A percentile compares a stretch with the other conserved stretches of the same genome.
Conservation (phyloP, 2,797 vertebrate genomes). For the Poecilia picta region DNA sequence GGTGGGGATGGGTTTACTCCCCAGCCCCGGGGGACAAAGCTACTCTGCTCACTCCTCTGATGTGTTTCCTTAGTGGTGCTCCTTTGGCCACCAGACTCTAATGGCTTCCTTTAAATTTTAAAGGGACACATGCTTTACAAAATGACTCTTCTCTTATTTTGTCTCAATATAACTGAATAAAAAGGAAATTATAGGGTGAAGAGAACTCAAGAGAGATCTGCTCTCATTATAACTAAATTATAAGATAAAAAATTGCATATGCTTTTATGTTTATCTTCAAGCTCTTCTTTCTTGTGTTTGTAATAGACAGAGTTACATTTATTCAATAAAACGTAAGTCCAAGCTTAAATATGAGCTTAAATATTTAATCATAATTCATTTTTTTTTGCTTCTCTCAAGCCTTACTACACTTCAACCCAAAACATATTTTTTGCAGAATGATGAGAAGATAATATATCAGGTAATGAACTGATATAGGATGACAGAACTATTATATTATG, state of each 20-base stretch:
- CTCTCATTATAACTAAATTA: neutral
- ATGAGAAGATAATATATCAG: neutral
- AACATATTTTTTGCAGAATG: neutral
- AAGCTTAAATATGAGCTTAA: neutral
- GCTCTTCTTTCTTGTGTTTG: neutral
- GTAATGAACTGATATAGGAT: neutral
- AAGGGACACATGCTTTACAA: slow-evolving; percentile 47
- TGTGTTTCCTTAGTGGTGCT: slow-evolving; percentile 72
- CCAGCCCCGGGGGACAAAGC: slow-evolving; percentile 28
- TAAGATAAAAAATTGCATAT: neutral
- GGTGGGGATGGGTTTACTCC: slow-evolving; percentile 36
- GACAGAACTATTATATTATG: neutral
- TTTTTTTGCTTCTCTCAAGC: neutral
- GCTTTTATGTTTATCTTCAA: neutral
- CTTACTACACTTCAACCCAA: neutral
- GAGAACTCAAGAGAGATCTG: slow-evolving; percentile 15
- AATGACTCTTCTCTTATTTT: slow-evolving; percentile 28
- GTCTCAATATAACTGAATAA: slow-evolving; percentile 73
- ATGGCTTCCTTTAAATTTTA: slow-evolving; percentile 72
- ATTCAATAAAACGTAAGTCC: neutral
- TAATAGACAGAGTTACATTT: neutral
- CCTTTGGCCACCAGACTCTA: slow-evolving; percentile 45
- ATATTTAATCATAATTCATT: neutral
- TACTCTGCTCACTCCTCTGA: slow-evolving; percentile 35
- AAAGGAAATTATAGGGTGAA: slow-evolving; percentile 76